These are phyloP conservation scores for Acropternis orthonyx DNA, from an alignment of 2,797 vertebrate genomes.

Conservation along the genomic window DNA sequence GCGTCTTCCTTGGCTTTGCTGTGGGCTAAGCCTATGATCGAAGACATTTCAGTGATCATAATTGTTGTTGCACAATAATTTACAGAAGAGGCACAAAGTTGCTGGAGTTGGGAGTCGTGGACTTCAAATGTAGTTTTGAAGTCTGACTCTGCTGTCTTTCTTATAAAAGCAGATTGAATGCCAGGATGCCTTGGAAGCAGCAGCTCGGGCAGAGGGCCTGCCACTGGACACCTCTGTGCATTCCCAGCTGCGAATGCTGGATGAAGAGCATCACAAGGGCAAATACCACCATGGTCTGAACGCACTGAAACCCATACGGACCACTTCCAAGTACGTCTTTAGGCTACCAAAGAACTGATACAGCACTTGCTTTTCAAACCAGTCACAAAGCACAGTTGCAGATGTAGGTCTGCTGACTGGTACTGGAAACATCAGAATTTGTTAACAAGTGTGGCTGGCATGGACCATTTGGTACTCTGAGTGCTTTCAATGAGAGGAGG, in stretches of 20 bases:
- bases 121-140: not conserved
- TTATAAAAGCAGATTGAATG: slow-evolving; percentile 72
- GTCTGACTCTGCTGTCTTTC: not conserved
- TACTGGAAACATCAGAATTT: not conserved
- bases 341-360: not conserved
- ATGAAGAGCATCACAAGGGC: slow-evolving; percentile 80
- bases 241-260: slow-evolving; percentile 81
- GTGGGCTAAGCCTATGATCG: not conserved
- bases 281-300: slow-evolving; percentile 87
- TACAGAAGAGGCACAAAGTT: not conserved
- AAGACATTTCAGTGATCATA: not conserved
- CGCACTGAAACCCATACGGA: slow-evolving; percentile 86
- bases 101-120: not conserved
- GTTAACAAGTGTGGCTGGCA: not conserved
- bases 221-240: slow-evolving; percentile 79
- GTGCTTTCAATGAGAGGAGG: not conserved
- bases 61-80: not conserved
- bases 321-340: slow-evolving; percentile 86
- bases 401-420: not conserved
- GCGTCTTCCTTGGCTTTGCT: not conserved
- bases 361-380: not conserved
- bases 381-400: not conserved
- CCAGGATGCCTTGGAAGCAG: slow-evolving; percentile 87
- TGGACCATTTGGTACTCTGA: not conserved
- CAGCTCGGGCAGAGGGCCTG: slow-evolving; percentile 85